phyloP scores from a whole-genome alignment of 1,140 invertebrate genomes.

The Caerostris extrusa region DNA sequence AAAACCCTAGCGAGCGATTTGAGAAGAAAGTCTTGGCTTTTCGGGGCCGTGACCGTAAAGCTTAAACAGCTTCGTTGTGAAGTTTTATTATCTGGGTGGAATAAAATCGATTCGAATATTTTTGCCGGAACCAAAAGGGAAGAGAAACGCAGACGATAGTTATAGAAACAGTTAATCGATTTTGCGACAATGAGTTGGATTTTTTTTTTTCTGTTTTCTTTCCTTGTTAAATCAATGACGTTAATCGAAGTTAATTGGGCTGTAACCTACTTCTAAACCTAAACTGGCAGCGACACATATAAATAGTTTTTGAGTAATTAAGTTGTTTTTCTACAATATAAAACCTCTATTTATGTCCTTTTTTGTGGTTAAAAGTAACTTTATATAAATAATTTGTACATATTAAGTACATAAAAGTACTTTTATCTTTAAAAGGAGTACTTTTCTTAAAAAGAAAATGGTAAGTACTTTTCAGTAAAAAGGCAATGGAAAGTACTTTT shows the following conservation, averaged over 20 bases:
- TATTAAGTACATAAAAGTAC: no score
- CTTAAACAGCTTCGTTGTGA: constrained; percentile 24
- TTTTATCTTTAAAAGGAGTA: no score
- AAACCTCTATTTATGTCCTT: no score
- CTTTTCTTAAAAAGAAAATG: no score
- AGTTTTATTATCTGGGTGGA: neutral
- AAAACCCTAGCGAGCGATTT: constrained; percentile 1
- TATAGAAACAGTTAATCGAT: constrained; percentile 32
- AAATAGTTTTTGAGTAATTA: neutral
- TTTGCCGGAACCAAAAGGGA: neutral
- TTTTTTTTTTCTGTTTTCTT: neutral
- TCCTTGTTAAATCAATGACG: neutral
- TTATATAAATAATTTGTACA: no score
- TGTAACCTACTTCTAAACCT: neutral
- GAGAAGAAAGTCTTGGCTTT: neutral
- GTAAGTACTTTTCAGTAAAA: no score
- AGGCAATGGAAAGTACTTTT: no score
- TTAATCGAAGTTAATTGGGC: neutral
- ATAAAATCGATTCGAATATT: constrained; percentile 29
- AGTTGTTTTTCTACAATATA: no score
- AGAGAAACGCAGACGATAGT: constrained; percentile 1
- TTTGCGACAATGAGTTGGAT: neutral
- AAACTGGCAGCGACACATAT: neutral
- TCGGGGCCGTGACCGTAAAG: constrained; percentile 20
- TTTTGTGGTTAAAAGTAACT: no score